Percentiles rank a stretch among this genome's conserved stretches.
Evolutionary conservation across 2,113 vertebrate genomes (phyloP).

Genomic region (Sinocyclocheilus maitianheensis): DNA sequence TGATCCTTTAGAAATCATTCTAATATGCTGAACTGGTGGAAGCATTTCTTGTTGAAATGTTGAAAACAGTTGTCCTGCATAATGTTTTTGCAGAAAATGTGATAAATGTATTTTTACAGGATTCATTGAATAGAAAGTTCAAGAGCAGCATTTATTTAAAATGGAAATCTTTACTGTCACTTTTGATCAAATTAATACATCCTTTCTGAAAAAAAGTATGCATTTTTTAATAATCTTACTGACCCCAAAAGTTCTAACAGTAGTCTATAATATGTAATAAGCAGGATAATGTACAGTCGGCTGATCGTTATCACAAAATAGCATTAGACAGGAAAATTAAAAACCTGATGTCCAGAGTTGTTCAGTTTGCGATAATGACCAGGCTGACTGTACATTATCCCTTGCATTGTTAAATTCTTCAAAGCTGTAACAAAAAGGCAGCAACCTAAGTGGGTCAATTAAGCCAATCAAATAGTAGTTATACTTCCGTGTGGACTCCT

Average conservation of each 20-base stretch:
- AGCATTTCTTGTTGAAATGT: background rate
- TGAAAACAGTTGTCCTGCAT: background rate
- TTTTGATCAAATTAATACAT: too few species aligned
- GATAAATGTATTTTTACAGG: background rate
- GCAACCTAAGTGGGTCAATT: background rate
- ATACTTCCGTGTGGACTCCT: background rate
- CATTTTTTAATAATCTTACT: too few species aligned
- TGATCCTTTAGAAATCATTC: background rate
- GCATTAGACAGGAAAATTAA: background rate
- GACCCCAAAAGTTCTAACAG: background rate
- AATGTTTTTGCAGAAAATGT: background rate
- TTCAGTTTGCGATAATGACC: background rate
- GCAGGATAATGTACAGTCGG: background rate
- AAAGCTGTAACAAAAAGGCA: background rate
- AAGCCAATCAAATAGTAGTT: slow-evolving; percentile 16
- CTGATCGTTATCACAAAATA: background rate
- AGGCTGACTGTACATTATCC: background rate
- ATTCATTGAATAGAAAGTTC: too few species aligned
- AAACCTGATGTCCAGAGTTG: background rate
- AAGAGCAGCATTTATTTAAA: too few species aligned
- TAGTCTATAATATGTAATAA: background rate
- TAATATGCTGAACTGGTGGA: background rate
- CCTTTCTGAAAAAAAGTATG: too few species aligned
- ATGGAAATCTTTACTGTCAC: background rate
- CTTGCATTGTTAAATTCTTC: background rate